Evolutionary conservation across 2,888 invertebrate species (phyloP), one percentile per base, ranked within the genome.

Genomic region (Plusia festucae): DNA sequence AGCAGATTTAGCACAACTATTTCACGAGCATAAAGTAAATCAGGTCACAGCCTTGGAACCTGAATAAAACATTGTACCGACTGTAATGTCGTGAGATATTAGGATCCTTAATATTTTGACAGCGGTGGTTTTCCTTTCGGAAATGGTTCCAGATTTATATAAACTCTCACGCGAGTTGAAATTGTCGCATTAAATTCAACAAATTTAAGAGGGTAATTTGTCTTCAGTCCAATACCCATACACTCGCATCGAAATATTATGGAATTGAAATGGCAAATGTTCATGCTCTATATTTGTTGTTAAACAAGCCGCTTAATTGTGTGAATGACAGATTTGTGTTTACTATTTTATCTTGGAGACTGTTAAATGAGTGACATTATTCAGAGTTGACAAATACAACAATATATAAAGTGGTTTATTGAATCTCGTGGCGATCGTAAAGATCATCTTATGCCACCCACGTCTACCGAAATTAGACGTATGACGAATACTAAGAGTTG

Each of bases 401-500:
- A 78, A 79, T 73, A 81, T 73, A 72, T 72, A 77, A 81, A 79
- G 76, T 78, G 79, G 66, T 73, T 61, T 81, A 87, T 88, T 81
- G 78, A 84, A 85, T 82, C 65, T 79, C 65, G 73, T 76, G 71
- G 78, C 76, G 75, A 83, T 84, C 82, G 79, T 86, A 78, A 81
- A 82, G 76, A 79, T 65, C 60, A 53, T 44, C 57, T 51, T 65
- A 65, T 68, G 78, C 89, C 91, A 89, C 91, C 90, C 89, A 91
- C 91, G 75, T 81, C 70, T 87, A 76, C 85, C 87, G 57, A 78
- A 91, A 89, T 89, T 89, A 91, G 85, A 85, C 71, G 79, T 78
- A 85, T 90, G 90, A 90, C 85, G 82, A 87, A 88, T 86, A 65
- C 69, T 60, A 65, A 64, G 62, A 68, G 51, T 68, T 68, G 68